These are phyloP conservation scores for Noctua fimbriata DNA, from an alignment of 2,888 invertebrate genomes.

Conservation along the genomic window DNA sequence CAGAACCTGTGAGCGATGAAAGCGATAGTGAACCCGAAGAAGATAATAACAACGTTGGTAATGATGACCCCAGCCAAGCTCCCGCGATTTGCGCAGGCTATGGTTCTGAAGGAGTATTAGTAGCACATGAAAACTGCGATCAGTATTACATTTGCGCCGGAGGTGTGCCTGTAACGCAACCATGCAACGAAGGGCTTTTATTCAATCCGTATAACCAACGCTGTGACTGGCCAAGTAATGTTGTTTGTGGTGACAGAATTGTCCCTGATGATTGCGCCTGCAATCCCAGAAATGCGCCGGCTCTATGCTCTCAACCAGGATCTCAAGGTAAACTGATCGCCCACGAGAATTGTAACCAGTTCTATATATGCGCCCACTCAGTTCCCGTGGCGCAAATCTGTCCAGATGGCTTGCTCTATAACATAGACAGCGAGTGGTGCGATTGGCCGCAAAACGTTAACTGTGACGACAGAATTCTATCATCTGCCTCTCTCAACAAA, in stretches of 20 bases:
- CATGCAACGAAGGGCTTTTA: conserved; percentile 68
- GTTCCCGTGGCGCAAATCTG: conserved; percentile 64
- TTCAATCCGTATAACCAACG: conserved; percentile 68
- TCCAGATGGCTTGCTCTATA: conserved; percentile 60
- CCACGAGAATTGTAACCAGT: conserved; percentile 73
- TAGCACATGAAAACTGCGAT: conserved; percentile 75
- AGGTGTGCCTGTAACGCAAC: conserved; percentile 66
- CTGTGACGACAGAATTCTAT: conserved; percentile 56
- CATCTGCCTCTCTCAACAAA: conserved; percentile 58
- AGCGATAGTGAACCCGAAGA: conserved; percentile 33
- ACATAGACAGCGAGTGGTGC: conserved; percentile 62
- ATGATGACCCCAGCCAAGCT: conserved; percentile 68
- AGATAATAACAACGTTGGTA: conserved; percentile 35
- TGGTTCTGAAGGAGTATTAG: conserved; percentile 69
- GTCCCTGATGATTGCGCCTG: conserved; percentile 62
- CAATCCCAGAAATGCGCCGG: conserved; percentile 66
- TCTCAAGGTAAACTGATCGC: conserved; percentile 68
- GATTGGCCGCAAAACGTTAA: conserved; percentile 68
- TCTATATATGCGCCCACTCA: conserved; percentile 66
- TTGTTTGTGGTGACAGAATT: conserved; percentile 72
- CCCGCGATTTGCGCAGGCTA: conserved; percentile 67
- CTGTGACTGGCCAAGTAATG: conserved; percentile 75
- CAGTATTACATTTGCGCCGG: conserved; percentile 74
- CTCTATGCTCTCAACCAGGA: conserved; percentile 59
- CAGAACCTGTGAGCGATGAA: conserved; percentile 51